Percentiles rank a stretch among this genome's conserved stretches.
Conservation (phyloP, 2,888 invertebrate species). For the Calameuta filiformis region DNA sequence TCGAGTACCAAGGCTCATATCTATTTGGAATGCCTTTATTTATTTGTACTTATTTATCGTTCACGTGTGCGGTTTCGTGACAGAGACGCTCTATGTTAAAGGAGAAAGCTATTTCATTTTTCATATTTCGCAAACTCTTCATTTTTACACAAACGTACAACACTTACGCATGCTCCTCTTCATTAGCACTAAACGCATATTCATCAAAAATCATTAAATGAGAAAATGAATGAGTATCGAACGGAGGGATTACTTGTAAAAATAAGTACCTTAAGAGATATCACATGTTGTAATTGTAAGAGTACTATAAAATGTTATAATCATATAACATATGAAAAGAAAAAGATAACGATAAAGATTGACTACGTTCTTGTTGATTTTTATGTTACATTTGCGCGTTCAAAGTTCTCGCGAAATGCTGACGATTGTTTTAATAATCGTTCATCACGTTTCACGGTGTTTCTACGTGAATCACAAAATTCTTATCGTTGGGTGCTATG, state of each 20-base stretch:
- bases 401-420: not conserved
- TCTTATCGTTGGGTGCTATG: conserved; percentile 9
- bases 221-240: not conserved
- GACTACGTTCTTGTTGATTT: conserved; percentile 48
- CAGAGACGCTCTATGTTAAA: too few species aligned
- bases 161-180: too few species aligned
- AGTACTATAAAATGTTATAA: conserved; percentile 61
- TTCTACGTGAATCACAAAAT: not conserved
- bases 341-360: conserved; percentile 15
- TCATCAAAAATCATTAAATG: too few species aligned
- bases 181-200: too few species aligned
- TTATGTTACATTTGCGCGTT: conserved; percentile 11
- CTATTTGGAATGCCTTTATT: too few species aligned
- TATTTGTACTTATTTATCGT: too few species aligned
- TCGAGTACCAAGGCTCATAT: too few species aligned
- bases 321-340: conserved; percentile 51
- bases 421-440: conserved; percentile 6
- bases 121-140: too few species aligned
- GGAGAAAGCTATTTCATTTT: too few species aligned
- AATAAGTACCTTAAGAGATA: conserved; percentile 54
- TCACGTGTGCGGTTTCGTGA: too few species aligned
- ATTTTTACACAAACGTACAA: too few species aligned
- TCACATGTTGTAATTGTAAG: conserved; percentile 60
- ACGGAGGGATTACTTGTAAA: conserved; percentile 36
- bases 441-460: not conserved